Conservation (phyloP, 1,140 invertebrate genomes). For the Drosophila tsacasi region DNA sequence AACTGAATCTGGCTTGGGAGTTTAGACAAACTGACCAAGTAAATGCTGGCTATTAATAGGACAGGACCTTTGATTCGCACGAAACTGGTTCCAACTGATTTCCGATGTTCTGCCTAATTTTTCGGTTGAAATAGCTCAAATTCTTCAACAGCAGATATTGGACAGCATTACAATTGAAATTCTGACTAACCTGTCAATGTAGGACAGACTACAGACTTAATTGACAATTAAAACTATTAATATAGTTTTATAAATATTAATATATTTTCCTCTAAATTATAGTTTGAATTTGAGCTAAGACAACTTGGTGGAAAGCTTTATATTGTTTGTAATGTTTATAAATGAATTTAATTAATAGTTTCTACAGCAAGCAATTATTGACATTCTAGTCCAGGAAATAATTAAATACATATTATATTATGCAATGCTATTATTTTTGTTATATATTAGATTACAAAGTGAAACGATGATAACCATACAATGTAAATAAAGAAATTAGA, state of each 20-base stretch:
- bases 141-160: too few relatives aligned
- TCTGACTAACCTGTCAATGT: not conserved
- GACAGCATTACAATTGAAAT: not conserved
- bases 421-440: not conserved
- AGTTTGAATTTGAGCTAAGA: not conserved
- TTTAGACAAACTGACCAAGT: constrained; percentile 61
- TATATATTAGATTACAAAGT: not conserved
- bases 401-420: not conserved
- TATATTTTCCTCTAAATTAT: not conserved
- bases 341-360: too few relatives aligned
- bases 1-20: constrained; percentile 43
- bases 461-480: not conserved
- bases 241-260: too few relatives aligned
- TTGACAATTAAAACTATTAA: not conserved
- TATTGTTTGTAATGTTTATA: too few relatives aligned
- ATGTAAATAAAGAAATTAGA: constrained; percentile 1
- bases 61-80: constrained; percentile 15
- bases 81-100: constrained; percentile 3
- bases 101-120: not conserved
- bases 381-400: not conserved
- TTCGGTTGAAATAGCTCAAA: not conserved
- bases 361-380: not conserved
- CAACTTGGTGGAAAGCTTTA: not conserved
- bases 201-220: not conserved
- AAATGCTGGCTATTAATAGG: constrained; percentile 50